phyloP scores from a whole-genome alignment of 2,113 vertebrate genomes.

The Electrona antarctica region DNA sequence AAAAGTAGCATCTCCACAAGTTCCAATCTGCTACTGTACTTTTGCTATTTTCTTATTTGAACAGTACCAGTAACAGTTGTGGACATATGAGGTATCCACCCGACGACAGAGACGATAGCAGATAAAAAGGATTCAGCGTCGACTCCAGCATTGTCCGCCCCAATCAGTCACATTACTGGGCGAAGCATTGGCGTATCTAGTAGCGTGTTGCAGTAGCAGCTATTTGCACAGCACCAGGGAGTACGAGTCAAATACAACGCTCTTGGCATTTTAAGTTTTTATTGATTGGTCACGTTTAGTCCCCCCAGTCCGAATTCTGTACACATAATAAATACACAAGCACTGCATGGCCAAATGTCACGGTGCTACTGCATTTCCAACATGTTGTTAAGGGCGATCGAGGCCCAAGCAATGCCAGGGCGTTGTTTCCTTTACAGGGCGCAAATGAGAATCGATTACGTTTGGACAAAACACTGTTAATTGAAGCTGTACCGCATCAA shows the following conservation, averaged over 20 bases:
- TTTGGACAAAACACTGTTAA: constrained; percentile 68
- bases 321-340: constrained; percentile 1
- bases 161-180: constrained; percentile 55
- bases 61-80: too few relatives aligned
- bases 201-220: constrained; percentile 44
- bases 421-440: constrained; percentile 46
- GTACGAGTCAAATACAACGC: constrained; percentile 67
- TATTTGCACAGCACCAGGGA: constrained; percentile 45
- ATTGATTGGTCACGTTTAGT: constrained; percentile 64
- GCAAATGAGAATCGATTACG: constrained; percentile 76
- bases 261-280: constrained; percentile 73
- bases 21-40: too few relatives aligned
- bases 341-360: constrained; percentile 44
- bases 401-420: constrained; percentile 40
- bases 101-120: background rate
- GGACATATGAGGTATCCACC: constrained; percentile 14
- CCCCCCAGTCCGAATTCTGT: constrained; percentile 49
- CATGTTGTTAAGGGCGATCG: constrained; percentile 52
- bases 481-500: constrained; percentile 71
- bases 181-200: constrained; percentile 67
- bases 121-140: constrained; percentile 31
- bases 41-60: too few relatives aligned
- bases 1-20: too few relatives aligned
- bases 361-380: constrained; percentile 44
- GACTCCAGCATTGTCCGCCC: constrained; percentile 46